Evolutionary conservation across 53 echinoderm and acorn worm genomes (phyloP).

Genomic region (Crossaster papposus): DNA sequence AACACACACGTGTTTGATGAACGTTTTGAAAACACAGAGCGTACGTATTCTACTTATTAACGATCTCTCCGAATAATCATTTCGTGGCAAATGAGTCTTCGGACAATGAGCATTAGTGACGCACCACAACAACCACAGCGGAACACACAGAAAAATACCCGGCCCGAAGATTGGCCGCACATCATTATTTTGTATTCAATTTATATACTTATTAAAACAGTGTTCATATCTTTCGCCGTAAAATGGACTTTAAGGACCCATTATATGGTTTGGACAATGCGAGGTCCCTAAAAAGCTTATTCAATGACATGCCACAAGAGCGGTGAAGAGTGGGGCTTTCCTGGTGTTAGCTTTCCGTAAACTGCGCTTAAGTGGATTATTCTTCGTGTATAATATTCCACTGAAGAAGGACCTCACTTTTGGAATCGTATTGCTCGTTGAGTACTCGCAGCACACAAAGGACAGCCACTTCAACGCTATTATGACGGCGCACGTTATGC

Average conservation of each 20-base stretch:
- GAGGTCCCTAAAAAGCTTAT: background rate
- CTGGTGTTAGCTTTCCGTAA: background rate
- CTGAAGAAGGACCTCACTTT: background rate
- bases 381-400: background rate
- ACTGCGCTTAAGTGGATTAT: background rate
- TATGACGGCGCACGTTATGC: background rate
- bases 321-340: background rate
- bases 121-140: too few species aligned
- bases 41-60: too few species aligned
- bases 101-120: too few species aligned
- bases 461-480: background rate
- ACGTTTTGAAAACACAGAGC: too few species aligned
- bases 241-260: background rate
- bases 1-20: too few species aligned
- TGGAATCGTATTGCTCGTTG: background rate
- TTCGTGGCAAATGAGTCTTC: too few species aligned
- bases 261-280: background rate
- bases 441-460: background rate
- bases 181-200: too few species aligned
- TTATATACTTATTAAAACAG: too few species aligned
- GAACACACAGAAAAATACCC: too few species aligned
- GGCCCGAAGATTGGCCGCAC: too few species aligned
- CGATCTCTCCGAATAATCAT: too few species aligned
- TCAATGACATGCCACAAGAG: background rate
- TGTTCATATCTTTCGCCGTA: background rate